phyloP scores from a whole-genome alignment of 2,113 vertebrate species.

The Cettia cetti region DNA sequence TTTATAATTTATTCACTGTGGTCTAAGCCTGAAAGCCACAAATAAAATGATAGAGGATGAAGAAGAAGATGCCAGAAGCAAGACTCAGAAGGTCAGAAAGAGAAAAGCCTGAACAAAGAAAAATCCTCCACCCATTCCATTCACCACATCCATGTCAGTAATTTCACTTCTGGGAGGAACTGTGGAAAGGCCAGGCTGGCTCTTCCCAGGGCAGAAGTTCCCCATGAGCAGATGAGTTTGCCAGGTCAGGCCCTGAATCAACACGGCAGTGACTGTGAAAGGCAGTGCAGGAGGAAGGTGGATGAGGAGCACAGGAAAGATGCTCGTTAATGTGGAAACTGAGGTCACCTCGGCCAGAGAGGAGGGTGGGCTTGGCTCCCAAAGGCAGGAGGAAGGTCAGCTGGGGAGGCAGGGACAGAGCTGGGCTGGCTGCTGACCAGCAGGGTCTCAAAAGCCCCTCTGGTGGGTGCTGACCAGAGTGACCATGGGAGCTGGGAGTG shows the following conservation, averaged over 20 bases:
- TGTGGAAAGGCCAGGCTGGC: neutral
- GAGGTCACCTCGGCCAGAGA: neutral
- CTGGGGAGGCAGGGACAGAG: neutral
- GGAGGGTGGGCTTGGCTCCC: neutral
- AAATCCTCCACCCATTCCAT: neutral
- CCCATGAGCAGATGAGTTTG: neutral
- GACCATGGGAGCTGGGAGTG: neutral
- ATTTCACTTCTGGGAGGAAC: neutral
- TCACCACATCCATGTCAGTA: neutral
- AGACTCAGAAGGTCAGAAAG: neutral
- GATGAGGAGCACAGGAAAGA: conserved; percentile 17
- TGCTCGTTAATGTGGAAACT: conserved; percentile 1
- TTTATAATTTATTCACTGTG: neutral
- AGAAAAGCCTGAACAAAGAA: neutral
- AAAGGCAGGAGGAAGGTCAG: neutral
- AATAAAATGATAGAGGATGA: neutral
- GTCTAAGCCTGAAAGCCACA: neutral
- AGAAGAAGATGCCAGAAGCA: neutral
- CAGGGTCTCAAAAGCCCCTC: rapidly evolving
- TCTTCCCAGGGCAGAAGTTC: neutral
- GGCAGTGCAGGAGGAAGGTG: conserved; percentile 21
- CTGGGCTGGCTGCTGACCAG: neutral
- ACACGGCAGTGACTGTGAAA: conserved; percentile 21
- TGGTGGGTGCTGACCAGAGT: neutral
- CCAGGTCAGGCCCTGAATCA: conserved; percentile 24